phyloP scores from a whole-genome alignment of 2,888 invertebrate species.

The Agelastica alni region DNA sequence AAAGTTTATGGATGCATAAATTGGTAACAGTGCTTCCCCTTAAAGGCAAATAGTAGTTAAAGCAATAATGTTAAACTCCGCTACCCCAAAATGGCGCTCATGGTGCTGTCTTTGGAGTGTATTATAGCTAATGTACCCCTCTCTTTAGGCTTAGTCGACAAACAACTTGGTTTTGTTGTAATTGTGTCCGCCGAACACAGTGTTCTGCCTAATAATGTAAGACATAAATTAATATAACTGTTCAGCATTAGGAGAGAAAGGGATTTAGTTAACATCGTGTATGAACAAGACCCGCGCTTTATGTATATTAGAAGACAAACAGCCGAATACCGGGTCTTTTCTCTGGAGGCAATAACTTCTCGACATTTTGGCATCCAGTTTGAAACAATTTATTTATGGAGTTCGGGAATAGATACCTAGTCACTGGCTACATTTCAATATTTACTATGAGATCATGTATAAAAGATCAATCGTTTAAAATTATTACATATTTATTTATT shows the following conservation, averaged over 20 bases:
- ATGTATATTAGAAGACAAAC: slow-evolving; percentile 32
- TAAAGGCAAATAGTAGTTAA: slow-evolving; percentile 5
- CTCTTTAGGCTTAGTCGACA: slow-evolving; percentile 52
- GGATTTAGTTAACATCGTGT: slow-evolving; percentile 52
- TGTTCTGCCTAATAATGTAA: slow-evolving; percentile 55
- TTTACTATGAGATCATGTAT: background rate
- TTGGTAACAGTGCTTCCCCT: too few relatives aligned
- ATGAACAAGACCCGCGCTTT: slow-evolving; percentile 43
- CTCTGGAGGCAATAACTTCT: slow-evolving; percentile 23
- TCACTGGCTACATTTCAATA: background rate
- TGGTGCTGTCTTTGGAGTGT: slow-evolving; percentile 44
- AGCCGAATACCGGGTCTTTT: slow-evolving; percentile 23
- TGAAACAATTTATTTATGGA: slow-evolving; percentile 23
- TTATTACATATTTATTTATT: too few relatives aligned
- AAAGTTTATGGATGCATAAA: too few relatives aligned
- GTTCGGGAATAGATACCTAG: slow-evolving; percentile 4
- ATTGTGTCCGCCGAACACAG: slow-evolving; percentile 54
- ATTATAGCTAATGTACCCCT: slow-evolving; percentile 54
- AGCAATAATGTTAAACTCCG: slow-evolving; percentile 7
- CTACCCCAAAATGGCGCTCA: slow-evolving; percentile 22
- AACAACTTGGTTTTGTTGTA: slow-evolving; percentile 56
- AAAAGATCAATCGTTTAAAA: too few relatives aligned
- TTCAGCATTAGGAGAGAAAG: slow-evolving; percentile 48
- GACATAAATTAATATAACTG: slow-evolving; percentile 57
- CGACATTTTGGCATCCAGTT: slow-evolving; percentile 19